phyloP scores from a whole-genome alignment of 2,888 invertebrate species.

The Troglohyphantes excavatus region DNA sequence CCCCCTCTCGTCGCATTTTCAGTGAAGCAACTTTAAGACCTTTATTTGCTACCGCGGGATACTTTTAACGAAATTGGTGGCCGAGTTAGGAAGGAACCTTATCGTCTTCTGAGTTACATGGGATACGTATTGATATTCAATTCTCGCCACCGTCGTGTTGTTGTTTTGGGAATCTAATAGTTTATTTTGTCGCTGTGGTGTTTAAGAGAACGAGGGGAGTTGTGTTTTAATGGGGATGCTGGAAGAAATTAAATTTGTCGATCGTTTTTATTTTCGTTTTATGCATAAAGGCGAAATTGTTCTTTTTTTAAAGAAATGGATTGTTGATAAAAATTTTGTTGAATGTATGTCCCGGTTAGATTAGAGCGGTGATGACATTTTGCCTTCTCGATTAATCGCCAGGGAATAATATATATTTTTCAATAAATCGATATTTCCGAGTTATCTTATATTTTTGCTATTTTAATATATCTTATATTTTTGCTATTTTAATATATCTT shows the following conservation, averaged over 20 bases:
- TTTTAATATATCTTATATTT: too few species aligned
- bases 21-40: slow-evolving; percentile 45
- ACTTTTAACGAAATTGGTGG: slow-evolving; percentile 32
- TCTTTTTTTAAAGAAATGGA: too few species aligned
- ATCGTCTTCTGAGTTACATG: too few species aligned
- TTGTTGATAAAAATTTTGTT: too few species aligned
- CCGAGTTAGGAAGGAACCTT: not conserved
- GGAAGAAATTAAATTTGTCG: slow-evolving; percentile 24
- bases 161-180: slow-evolving; percentile 11
- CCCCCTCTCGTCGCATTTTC: not conserved
- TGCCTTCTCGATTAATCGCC: too few species aligned
- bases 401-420: too few species aligned
- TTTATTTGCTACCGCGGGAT: slow-evolving; percentile 4
- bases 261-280: not conserved
- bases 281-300: not conserved
- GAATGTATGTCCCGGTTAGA: too few species aligned
- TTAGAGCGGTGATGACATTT: too few species aligned
- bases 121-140: slow-evolving; percentile 60
- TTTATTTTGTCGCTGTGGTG: slow-evolving; percentile 20
- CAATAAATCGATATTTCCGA: too few species aligned
- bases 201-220: not conserved
- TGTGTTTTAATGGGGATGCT: not conserved
- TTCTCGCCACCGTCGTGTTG: not conserved
- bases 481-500: too few species aligned
- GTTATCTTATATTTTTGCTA: too few species aligned